These are phyloP conservation scores for Sminthurinus signatus DNA, from an alignment of 1,140 invertebrate genomes.

Conservation along the genomic window DNA sequence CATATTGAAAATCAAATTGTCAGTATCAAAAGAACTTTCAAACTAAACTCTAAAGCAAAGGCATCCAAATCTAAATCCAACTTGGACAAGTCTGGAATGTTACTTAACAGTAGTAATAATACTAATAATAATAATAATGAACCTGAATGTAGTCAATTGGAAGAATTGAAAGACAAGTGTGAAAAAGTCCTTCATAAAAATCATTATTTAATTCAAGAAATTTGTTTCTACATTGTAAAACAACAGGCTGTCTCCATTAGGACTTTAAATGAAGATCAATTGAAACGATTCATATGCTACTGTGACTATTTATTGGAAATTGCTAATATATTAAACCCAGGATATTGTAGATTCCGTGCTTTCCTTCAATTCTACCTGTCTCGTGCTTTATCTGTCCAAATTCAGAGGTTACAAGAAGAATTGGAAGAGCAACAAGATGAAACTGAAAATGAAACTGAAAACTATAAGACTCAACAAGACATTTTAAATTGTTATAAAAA, in stretches of 20 bases:
- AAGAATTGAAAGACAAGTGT: background rate
- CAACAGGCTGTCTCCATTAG: constrained; percentile 5
- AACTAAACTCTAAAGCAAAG: background rate
- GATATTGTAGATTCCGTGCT: constrained; percentile 64
- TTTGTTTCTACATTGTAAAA: constrained; percentile 12
- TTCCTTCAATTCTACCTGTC: constrained; percentile 17
- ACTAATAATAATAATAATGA: background rate
- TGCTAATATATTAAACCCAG: constrained; percentile 57
- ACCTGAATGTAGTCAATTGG: too few relatives aligned
- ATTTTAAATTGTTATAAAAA: too few relatives aligned
- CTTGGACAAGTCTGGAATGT: too few relatives aligned
- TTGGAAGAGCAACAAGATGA: too few relatives aligned
- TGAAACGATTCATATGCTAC: constrained; percentile 56
- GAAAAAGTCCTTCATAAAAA: constrained; percentile 21
- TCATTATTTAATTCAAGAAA: constrained; percentile 28
- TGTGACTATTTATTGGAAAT: constrained; percentile 58
- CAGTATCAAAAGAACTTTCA: background rate
- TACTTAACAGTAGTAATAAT: too few relatives aligned
- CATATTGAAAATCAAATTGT: background rate
- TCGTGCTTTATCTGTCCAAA: too few relatives aligned
- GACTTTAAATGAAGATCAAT: constrained; percentile 48
- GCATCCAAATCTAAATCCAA: too few relatives aligned
- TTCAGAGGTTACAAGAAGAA: too few relatives aligned
- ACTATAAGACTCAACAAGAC: too few relatives aligned
- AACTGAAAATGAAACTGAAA: too few relatives aligned